Base-by-base conservation (phyloP, 2,113 vertebrate species). In the Indicator indicator region DNA sequence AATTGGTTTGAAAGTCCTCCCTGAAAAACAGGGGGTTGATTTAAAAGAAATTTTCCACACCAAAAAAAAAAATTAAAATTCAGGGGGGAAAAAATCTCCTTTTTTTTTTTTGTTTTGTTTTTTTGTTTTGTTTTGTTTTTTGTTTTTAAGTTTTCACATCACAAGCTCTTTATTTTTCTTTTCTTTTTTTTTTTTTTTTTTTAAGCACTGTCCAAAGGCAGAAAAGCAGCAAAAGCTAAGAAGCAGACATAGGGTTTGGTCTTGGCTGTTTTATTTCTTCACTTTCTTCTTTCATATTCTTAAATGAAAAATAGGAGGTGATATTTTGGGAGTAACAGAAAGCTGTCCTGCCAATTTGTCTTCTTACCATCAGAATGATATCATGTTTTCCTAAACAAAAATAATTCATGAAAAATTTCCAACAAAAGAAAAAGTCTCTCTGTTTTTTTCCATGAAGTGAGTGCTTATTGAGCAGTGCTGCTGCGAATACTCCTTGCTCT, bases 331-430 rank as follows among this genome's bases (percentile, higher is more conserved):
- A 93, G 42, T 72, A 83, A 84, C 88, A 96, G 86, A 96, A 93
- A 96, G 73, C 65, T 96, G 83, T 83, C 77, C 54, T 72, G 70
- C 33, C 55, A 77, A 83, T 95, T 95, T 95, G 86, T 92, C 92
- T 95, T 94, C 73, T 96, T 94, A 83, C 90, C 88, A 94, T 94
- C 86, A 84, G 88, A 92, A 95, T 94, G 96, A 96, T 96, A 96
- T 95, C 88, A 96, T 95, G 52, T 90, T 95, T 97, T 95, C 95
- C 95, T 90, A 96, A 97, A 96, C 86, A 96, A 97, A 97, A 95
- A 96, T 95, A 93, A 94, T 96, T 94, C 73, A 48, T 46, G 70
- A 94, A 94, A 95, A 86, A 78, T 94, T 95, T 95, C 90, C 88
- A 90, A 91, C 75, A 90, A 86, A 96, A 87, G 65, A 68, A 81